Evolutionary conservation across 1,140 invertebrate species (phyloP).

Genomic region (Drosophila virilis): DNA sequence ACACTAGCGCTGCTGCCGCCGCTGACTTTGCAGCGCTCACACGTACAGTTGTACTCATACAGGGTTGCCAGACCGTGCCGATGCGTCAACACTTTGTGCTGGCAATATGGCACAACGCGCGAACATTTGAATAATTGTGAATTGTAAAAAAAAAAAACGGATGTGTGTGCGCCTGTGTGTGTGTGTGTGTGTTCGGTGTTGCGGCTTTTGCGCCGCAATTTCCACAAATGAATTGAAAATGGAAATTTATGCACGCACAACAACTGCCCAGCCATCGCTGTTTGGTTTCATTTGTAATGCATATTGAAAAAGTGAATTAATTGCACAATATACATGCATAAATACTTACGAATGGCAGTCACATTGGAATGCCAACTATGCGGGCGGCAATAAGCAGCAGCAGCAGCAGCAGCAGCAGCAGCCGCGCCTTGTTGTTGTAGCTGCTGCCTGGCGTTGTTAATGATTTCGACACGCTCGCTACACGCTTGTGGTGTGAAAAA

Average conservation of each 20-base stretch:
- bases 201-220: conserved; percentile 39
- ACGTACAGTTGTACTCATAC: conserved; percentile 61
- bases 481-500: conserved; percentile 71
- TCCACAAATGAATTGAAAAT: conserved; percentile 56
- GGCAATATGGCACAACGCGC: conserved; percentile 55
- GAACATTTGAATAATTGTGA: conserved; percentile 58
- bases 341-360: conserved; percentile 43
- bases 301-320: conserved; percentile 76
- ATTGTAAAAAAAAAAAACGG: conserved; percentile 21
- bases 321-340: conserved; percentile 68
- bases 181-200: conserved; percentile 1
- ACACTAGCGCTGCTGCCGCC: not conserved
- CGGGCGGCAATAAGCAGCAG: conserved; percentile 48
- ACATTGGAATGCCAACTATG: conserved; percentile 72
- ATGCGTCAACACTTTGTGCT: conserved; percentile 39
- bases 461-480: conserved; percentile 60
- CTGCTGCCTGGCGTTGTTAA: conserved; percentile 60
- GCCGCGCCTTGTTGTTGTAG: conserved; percentile 53
- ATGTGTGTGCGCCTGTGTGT: conserved; percentile 1
- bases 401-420: not conserved
- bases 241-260: conserved; percentile 59
- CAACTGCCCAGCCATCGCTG: conserved; percentile 3
- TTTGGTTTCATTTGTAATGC: conserved; percentile 52
- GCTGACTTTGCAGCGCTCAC: conserved; percentile 11
- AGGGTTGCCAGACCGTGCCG: conserved; percentile 66